Evolutionary conservation across 2,797 vertebrate genomes (phyloP).

Genomic region (Euphonia xanthogaster): DNA sequence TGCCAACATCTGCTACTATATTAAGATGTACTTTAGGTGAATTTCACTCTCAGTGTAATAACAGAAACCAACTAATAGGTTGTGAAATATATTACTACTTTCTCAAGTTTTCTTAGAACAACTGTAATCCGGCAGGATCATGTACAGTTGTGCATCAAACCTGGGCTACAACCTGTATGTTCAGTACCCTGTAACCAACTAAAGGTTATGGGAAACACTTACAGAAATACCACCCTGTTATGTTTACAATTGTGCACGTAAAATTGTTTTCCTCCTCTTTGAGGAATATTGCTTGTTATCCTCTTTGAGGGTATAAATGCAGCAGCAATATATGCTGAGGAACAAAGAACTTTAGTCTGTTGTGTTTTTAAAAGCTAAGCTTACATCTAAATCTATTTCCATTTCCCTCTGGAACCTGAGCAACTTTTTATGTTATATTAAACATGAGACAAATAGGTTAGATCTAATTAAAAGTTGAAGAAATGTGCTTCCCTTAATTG

Average conservation of each 20-base stretch:
- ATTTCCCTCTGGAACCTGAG: slow-evolving; percentile 22
- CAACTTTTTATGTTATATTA: slow-evolving; percentile 69
- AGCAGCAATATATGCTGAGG: neutral
- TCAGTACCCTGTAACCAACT: neutral
- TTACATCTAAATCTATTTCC: slow-evolving; percentile 29
- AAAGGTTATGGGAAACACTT: neutral
- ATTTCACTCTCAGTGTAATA: neutral
- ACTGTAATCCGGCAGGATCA: neutral
- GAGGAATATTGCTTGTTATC: neutral
- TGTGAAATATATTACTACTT: neutral
- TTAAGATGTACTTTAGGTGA: neutral
- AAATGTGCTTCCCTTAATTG: slow-evolving; percentile 78
- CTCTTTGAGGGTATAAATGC: neutral
- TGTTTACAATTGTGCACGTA: neutral
- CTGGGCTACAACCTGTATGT: neutral
- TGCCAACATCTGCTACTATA: neutral
- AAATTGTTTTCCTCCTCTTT: neutral
- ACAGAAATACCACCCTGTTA: neutral
- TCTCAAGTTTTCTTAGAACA: neutral
- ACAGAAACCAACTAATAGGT: neutral
- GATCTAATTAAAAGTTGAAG: slow-evolving; percentile 76
- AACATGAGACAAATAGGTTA: slow-evolving; percentile 73
- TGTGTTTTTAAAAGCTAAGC: neutral
- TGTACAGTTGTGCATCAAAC: neutral
- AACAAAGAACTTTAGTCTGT: slow-evolving; percentile 23